Evolutionary conservation across 2,888 invertebrate genomes (phyloP).

Genomic region (Agelastica alni): DNA sequence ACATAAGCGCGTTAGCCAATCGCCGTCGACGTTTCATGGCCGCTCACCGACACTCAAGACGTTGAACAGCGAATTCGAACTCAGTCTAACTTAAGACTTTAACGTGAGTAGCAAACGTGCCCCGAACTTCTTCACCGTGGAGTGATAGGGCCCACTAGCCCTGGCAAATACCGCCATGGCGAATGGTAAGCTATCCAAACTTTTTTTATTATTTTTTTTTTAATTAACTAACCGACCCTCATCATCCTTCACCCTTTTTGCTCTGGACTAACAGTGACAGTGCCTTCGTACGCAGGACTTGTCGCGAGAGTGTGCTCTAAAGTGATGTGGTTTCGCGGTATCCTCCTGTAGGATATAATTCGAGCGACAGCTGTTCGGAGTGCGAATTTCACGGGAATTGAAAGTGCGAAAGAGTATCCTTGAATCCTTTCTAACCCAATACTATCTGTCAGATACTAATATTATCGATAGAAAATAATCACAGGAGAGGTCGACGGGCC

Average conservation of each 20-base stretch:
- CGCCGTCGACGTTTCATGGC: conserved; percentile 42
- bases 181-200: conserved; percentile 46
- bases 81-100: conserved; percentile 50
- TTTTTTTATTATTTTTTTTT: too few relatives aligned
- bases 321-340: conserved; percentile 21
- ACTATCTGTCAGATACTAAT: background rate
- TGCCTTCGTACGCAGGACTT: conserved; percentile 17
- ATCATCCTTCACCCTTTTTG: conserved; percentile 14
- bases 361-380: background rate
- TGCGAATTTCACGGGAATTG: background rate
- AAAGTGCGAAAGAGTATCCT: conserved; percentile 5
- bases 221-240: conserved; percentile 31
- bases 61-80: conserved; percentile 40
- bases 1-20: conserved; percentile 44
- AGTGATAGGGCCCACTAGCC: conserved; percentile 47
- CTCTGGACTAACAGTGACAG: conserved; percentile 26
- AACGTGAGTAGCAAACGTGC: conserved; percentile 45
- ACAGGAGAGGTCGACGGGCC: too few relatives aligned
- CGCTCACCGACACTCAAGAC: conserved; percentile 43
- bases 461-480: too few relatives aligned
- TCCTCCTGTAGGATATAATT: conserved; percentile 19
- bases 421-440: conserved; percentile 9
- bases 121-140: conserved; percentile 41
- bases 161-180: conserved; percentile 49
- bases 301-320: conserved; percentile 2